Evolutionary conservation across 2,797 vertebrate genomes (phyloP).

Genomic region (Sebastes diploproa): DNA sequence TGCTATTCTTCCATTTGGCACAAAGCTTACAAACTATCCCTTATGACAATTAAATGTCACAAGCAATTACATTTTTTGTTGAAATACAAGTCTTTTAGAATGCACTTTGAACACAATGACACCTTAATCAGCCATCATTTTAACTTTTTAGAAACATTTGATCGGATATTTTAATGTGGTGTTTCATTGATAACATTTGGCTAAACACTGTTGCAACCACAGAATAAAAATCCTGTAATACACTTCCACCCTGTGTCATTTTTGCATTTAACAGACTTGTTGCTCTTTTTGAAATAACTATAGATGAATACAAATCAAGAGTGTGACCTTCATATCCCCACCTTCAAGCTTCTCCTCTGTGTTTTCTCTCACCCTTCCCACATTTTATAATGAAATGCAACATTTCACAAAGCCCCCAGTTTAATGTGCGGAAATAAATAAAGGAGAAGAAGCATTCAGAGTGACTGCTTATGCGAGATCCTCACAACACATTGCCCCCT

Average conservation of each 20-base stretch:
- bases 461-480: conserved; percentile 65
- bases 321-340: background rate
- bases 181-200: background rate
- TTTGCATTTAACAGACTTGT: background rate
- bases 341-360: background rate
- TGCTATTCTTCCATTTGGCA: conserved; percentile 33
- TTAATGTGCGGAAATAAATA: conserved; percentile 62
- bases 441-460: conserved; percentile 53
- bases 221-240: background rate
- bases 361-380: conserved; percentile 25
- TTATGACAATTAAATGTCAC: conserved; percentile 5
- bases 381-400: conserved; percentile 58
- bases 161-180: background rate
- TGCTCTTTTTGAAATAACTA: conserved; percentile 2
- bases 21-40: background rate
- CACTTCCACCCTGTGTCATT: background rate
- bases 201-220: background rate
- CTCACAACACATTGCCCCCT: conserved; percentile 71
- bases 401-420: conserved; percentile 59
- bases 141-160: background rate
- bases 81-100: background rate
- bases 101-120: background rate
- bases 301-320: conserved; percentile 20
- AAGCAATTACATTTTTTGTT: background rate
- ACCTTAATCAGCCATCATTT: background rate